phyloP scores from a whole-genome alignment of 2,113 vertebrate genomes.

The Oncorhynchus nerka region DNA sequence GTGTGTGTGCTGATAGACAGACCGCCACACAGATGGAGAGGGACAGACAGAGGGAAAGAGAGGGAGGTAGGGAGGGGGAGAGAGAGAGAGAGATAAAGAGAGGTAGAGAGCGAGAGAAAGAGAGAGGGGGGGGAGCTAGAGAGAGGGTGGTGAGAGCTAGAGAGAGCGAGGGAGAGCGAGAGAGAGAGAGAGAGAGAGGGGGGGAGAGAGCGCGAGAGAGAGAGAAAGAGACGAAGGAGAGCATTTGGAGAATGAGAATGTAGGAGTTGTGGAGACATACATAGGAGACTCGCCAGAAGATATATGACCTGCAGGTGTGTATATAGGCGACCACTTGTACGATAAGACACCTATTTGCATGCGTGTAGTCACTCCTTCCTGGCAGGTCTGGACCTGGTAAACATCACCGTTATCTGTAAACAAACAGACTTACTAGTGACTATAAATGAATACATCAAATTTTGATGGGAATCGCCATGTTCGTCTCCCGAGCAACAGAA shows the following conservation, averaged over 20 bases:
- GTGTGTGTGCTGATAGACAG: not conserved
- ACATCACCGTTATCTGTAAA: slow-evolving; percentile 72
- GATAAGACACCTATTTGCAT: slow-evolving; percentile 59
- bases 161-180: not conserved
- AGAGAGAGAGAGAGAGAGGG: not conserved
- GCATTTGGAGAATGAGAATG: too few species aligned
- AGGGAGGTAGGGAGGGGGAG: not conserved
- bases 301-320: not conserved
- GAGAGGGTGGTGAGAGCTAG: not conserved
- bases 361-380: slow-evolving; percentile 12
- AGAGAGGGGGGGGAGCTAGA: too few species aligned
- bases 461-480: slow-evolving; percentile 67
- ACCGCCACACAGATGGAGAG: slow-evolving; percentile 9
- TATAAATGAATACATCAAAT: slow-evolving; percentile 73
- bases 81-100: too few species aligned
- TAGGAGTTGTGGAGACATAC: too few species aligned
- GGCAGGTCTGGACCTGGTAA: slow-evolving; percentile 48
- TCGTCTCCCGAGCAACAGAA: slow-evolving; percentile 45
- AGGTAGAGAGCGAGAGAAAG: not conserved
- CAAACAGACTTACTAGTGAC: slow-evolving; percentile 65
- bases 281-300: too few species aligned
- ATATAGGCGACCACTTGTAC: slow-evolving; percentile 14
- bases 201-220: too few species aligned
- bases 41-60: slow-evolving; percentile 17
- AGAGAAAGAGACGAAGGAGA: too few species aligned